Evolutionary conservation across 2,113 vertebrate species (phyloP), one percentile per base, ranked within the genome.

Genomic region (Tetraodon nigroviridis): DNA sequence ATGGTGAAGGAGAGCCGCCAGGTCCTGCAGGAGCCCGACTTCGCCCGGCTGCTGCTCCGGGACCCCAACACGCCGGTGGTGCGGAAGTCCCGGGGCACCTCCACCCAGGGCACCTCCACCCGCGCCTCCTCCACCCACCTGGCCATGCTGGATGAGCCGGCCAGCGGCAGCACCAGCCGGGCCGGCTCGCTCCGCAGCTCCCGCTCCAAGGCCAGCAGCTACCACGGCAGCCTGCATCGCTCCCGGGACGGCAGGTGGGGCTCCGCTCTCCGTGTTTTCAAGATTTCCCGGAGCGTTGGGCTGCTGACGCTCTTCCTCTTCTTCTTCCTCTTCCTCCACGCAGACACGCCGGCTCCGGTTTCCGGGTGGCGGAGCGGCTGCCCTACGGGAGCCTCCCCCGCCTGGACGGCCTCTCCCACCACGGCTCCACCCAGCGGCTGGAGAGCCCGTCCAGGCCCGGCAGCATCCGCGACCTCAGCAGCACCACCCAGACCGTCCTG

Each of bases 61-160:
- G 95, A 98, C 62, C 93, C 94, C 53, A 93, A 93, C 42, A 91
- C 91, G 0, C 93, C 95, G 63, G 92, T 99, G 45, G 91, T 93
- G 57, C 92, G 96, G 2, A 97, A 98, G 50, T 98, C 95, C 0
- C 63, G 94, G 20, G 97, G 97, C 64, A 99, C 97, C 0, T 99
- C 97, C 48, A 99, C 96, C 0, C 97, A 99, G 85, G 97, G 96
- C 20, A 98, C 96, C 10, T 98, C 97, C 46, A 98, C 97, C 0
- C 95, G 96, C 16, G 96, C 96, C 61, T 98, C 97, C 18, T 98
- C 95, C 32, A 97, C 95, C 0, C 95, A 98, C 85, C 90, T 99
- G 80, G 97, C 95, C 6, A 86, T 93, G 92, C 51, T 95, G 84
- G 96, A 98, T 0, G 94, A 98, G 7, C 95, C 94, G 2, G 83